Conservation (phyloP, 2,888 invertebrate genomes). For the Glaucopsyche alexis region DNA sequence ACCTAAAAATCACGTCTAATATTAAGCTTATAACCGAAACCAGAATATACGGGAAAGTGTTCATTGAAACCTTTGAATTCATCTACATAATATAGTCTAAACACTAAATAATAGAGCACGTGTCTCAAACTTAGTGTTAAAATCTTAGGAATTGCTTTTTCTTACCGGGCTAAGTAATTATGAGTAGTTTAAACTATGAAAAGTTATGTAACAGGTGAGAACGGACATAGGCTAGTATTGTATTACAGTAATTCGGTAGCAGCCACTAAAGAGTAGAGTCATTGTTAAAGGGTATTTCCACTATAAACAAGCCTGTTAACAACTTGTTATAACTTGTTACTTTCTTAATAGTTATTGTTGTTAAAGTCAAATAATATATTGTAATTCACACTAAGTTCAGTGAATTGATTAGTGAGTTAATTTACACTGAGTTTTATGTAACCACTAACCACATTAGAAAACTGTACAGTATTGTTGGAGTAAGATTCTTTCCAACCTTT, state of each 20-base stretch:
- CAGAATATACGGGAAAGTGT: neutral
- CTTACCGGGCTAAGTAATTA: neutral
- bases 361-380: neutral
- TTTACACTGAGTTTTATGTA: neutral
- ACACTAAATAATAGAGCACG: neutral
- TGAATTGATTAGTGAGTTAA: no score
- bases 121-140: neutral
- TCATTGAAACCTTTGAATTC: neutral
- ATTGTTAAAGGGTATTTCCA: neutral
- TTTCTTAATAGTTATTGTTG: neutral
- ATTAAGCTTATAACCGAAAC: neutral
- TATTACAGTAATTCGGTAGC: neutral
- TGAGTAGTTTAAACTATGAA: no score
- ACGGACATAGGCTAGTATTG: conserved; percentile 1
- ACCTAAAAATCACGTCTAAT: neutral
- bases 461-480: neutral
- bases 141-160: neutral
- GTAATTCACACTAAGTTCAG: no score
- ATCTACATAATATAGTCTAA: neutral
- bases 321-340: neutral
- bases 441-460: neutral
- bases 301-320: neutral
- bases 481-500: no score
- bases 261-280: neutral
- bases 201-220: conserved; percentile 3